Conservation (phyloP, 2,888 invertebrate species). For the Quadriops clusia region DNA sequence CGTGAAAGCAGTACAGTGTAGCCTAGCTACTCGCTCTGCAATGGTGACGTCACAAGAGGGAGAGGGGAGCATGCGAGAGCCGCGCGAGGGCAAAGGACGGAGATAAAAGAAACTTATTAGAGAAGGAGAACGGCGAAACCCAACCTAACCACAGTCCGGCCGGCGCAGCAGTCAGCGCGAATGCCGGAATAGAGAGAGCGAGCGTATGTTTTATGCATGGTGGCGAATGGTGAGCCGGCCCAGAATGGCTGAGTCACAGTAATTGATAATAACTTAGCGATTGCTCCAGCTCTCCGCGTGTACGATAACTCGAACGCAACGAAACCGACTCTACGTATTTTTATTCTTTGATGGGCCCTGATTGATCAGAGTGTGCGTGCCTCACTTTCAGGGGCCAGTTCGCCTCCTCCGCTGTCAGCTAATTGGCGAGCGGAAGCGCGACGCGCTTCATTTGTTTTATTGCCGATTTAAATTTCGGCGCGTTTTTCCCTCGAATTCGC, state of each 20-base stretch:
- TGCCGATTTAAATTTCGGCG: too few species aligned
- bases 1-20: slow-evolving; percentile 39
- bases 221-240: slow-evolving; percentile 33
- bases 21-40: slow-evolving; percentile 35
- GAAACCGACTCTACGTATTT: too few species aligned
- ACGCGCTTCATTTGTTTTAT: too few species aligned
- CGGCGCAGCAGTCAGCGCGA: slow-evolving; percentile 34
- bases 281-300: too few species aligned
- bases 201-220: slow-evolving; percentile 37
- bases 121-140: slow-evolving; percentile 28
- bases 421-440: too few species aligned
- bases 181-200: slow-evolving; percentile 39
- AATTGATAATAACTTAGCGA: slow-evolving; percentile 40
- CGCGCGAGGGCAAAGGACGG: slow-evolving; percentile 22
- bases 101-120: slow-evolving; percentile 31
- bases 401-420: too few species aligned
- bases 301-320: too few species aligned
- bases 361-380: too few species aligned
- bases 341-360: too few species aligned
- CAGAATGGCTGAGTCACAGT: slow-evolving; percentile 40
- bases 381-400: too few species aligned
- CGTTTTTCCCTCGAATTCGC: too few species aligned
- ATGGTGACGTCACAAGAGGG: slow-evolving; percentile 35
- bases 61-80: slow-evolving; percentile 19
- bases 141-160: slow-evolving; percentile 37